A percentile compares a stretch with the other conserved stretches of the same genome.
These are phyloP conservation scores for Mus pahari DNA, from an alignment of 2,113 vertebrate species.

Conservation along the genomic window DNA sequence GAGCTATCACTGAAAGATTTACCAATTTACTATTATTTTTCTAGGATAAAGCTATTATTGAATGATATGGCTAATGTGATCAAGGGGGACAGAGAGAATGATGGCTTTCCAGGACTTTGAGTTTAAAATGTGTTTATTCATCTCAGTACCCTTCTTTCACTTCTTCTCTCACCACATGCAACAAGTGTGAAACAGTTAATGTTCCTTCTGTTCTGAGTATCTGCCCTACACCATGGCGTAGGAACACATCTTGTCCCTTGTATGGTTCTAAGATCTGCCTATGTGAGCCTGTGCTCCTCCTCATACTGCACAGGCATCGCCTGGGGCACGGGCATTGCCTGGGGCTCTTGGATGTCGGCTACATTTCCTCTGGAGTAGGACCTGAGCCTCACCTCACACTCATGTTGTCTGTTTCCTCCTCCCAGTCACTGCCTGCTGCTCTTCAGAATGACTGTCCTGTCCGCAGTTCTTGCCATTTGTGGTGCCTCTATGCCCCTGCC, in stretches of 20 bases:
- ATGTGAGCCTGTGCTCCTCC: neutral
- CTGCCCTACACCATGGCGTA: neutral
- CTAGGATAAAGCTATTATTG: neutral
- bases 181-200: neutral
- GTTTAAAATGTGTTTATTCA: constrained; percentile 1
- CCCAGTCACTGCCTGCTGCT: neutral
- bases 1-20: neutral
- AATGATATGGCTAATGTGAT: neutral
- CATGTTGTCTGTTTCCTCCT: neutral
- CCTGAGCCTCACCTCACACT: neutral
- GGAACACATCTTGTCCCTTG: neutral
- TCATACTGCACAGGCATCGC: neutral
- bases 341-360: neutral
- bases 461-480: neutral
- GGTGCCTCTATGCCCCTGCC: too few relatives aligned
- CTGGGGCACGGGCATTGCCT: neutral
- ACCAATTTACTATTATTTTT: neutral
- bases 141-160: neutral
- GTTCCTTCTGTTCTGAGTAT: neutral
- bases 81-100: neutral
- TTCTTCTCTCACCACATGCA: neutral
- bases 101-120: neutral
- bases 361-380: neutral
- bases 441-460: neutral
- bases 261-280: neutral